Conservation (phyloP, 1,140 invertebrate genomes). For the Euura lappo region DNA sequence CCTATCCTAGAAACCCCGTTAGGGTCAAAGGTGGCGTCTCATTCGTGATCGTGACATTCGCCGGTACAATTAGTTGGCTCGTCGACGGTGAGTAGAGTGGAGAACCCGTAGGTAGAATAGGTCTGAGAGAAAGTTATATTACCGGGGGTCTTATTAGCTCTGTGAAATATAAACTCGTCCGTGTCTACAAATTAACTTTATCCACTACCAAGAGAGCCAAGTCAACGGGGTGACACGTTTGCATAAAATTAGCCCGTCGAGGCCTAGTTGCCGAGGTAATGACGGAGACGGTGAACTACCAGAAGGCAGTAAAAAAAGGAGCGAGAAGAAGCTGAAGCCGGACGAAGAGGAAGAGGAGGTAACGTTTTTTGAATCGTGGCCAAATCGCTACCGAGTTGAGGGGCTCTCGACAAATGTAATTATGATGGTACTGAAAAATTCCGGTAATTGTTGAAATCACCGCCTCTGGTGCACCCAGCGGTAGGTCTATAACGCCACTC, state of each 20-base stretch:
- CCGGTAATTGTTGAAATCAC: background rate
- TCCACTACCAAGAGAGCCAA: background rate
- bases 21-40: background rate
- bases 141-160: background rate
- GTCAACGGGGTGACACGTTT: background rate
- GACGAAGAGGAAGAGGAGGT: background rate
- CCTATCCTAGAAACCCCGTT: too few species aligned
- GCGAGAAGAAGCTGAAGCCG: background rate
- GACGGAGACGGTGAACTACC: background rate
- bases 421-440: background rate
- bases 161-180: background rate
- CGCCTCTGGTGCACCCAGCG: background rate
- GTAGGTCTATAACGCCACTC: too few species aligned
- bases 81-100: background rate
- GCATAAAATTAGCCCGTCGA: slow-evolving; percentile 4
- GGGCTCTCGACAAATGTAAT: background rate
- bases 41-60: background rate
- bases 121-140: background rate
- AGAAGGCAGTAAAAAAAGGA: background rate
- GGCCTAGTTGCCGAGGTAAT: background rate
- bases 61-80: background rate
- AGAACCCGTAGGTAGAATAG: background rate
- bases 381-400: background rate
- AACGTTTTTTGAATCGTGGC: background rate
- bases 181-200: slow-evolving; percentile 5